Percentiles rank a stretch among this genome's conserved stretches.
Evolutionary conservation across 2,888 invertebrate genomes (phyloP).

Genomic region (Synergus laeviventris): DNA sequence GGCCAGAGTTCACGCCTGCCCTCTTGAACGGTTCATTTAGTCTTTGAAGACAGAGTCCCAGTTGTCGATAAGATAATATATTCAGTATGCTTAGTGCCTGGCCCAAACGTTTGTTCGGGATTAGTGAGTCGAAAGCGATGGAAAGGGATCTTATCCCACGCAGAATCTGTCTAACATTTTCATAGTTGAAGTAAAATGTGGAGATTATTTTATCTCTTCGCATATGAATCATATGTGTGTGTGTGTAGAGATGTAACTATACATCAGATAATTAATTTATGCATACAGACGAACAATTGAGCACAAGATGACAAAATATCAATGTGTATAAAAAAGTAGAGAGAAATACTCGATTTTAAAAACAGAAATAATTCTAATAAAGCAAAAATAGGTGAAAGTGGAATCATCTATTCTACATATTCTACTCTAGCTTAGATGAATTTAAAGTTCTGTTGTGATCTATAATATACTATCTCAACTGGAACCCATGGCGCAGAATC

Average conservation of each 20-base stretch:
- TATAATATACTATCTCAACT: neutral
- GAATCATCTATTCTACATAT: neutral
- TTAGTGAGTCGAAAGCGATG: neutral
- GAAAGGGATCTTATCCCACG: neutral
- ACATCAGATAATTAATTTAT: neutral
- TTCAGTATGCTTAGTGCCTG: neutral
- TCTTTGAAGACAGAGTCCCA: neutral
- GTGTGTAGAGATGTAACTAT: too few relatives aligned
- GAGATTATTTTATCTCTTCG: neutral
- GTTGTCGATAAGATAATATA: conserved; percentile 8
- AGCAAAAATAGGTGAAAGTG: neutral
- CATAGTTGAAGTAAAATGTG: neutral
- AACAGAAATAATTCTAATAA: neutral
- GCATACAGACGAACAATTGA: too few relatives aligned
- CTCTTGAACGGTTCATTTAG: neutral
- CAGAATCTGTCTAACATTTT: neutral
- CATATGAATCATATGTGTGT: too few relatives aligned
- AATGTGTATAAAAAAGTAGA: neutral
- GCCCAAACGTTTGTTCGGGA: neutral
- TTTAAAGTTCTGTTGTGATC: neutral
- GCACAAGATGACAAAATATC: too few relatives aligned
- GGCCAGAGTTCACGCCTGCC: neutral
- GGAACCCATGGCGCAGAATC: neutral
- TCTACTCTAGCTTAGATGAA: neutral
- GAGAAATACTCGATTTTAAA: neutral